Evolutionary conservation across 1,140 invertebrate species (phyloP).

Genomic region (Hormaphis cornu): DNA sequence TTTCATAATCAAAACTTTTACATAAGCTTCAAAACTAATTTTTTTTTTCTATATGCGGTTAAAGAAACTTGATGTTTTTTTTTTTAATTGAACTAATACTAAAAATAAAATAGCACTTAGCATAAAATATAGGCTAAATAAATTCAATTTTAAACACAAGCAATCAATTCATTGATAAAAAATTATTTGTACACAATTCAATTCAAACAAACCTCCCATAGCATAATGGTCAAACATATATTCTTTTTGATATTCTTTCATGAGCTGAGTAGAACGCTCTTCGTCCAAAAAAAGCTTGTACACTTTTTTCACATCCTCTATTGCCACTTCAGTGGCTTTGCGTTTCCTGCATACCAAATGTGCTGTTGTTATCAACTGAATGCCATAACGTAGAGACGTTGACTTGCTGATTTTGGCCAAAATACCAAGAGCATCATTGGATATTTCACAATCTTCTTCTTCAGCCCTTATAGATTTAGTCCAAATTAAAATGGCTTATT

Average conservation of each 20-base stretch:
- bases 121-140: no score
- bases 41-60: no score
- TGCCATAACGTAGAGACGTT: constrained; percentile 92
- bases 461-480: constrained; percentile 74
- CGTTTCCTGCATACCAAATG: constrained; percentile 72
- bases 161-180: no score
- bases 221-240: constrained; percentile 71
- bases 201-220: not conserved
- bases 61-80: no score
- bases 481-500: no score
- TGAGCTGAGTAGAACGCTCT: constrained; percentile 79
- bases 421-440: constrained; percentile 79
- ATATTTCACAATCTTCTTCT: constrained; percentile 95
- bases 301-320: constrained; percentile 89
- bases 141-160: no score
- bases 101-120: no score
- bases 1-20: no score
- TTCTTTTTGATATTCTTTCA: constrained; percentile 91
- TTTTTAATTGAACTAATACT: no score
- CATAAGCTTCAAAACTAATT: no score
- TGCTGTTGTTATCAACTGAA: constrained; percentile 94
- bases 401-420: constrained; percentile 86
- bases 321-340: constrained; percentile 74
- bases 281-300: constrained; percentile 93
- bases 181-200: no score